Percentiles rank a stretch among this genome's conserved stretches.
These are phyloP conservation scores for Mylabris phalerata DNA, from an alignment of 1,140 invertebrate species.

Conservation along the genomic window DNA sequence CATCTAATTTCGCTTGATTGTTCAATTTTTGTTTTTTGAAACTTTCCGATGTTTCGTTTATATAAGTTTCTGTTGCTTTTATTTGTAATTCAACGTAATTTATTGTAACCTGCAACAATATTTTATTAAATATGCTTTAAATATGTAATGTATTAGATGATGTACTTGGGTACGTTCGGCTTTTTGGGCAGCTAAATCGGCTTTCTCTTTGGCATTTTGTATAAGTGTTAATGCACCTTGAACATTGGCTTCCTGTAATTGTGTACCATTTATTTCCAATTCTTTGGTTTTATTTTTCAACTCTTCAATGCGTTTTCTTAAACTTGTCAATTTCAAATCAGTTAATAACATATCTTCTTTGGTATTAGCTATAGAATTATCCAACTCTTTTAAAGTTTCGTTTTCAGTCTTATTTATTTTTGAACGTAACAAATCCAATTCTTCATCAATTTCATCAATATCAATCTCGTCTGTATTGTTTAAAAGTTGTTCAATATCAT, in stretches of 20 bases:
- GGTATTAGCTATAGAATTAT: constrained; percentile 63
- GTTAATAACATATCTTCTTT: constrained; percentile 71
- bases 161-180: constrained; percentile 51
- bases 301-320: constrained; percentile 63
- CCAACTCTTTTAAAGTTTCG: constrained; percentile 53
- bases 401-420: constrained; percentile 45
- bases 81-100: constrained; percentile 74
- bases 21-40: constrained; percentile 64
- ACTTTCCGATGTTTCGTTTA: constrained; percentile 61
- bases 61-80: constrained; percentile 71
- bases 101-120: constrained; percentile 46
- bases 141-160: neutral
- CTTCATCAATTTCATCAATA: constrained; percentile 42
- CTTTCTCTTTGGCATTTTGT: constrained; percentile 64
- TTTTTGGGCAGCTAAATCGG: constrained; percentile 60
- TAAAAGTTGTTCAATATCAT: constrained; percentile 70
- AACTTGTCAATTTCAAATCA: constrained; percentile 66
- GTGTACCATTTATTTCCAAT: constrained; percentile 79
- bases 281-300: constrained; percentile 67
- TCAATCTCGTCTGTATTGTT: constrained; percentile 54
- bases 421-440: constrained; percentile 43
- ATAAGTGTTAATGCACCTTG: constrained; percentile 91
- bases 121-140: constrained; percentile 35
- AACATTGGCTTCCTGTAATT: constrained; percentile 89
- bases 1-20: constrained; percentile 59